Percentiles rank a stretch among this genome's conserved stretches.
Evolutionary conservation across 2,797 vertebrate genomes (phyloP).

Genomic region (Florisuga fusca): DNA sequence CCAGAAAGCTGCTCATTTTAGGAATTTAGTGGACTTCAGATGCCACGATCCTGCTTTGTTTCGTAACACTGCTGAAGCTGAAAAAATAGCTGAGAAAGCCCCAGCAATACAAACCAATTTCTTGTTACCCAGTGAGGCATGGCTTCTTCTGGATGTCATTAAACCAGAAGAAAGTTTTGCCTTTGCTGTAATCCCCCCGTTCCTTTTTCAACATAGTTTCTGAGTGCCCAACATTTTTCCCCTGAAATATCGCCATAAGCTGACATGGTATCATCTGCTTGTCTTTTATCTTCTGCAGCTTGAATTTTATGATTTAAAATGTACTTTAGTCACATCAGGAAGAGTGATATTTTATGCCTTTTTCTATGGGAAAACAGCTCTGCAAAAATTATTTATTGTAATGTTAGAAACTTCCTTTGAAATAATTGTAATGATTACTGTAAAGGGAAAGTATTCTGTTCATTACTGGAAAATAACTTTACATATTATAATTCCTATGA

Average conservation of each 20-base stretch:
- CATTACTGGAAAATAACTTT: background rate
- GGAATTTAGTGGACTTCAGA: constrained; percentile 9
- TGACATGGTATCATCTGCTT: background rate
- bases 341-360: constrained; percentile 34
- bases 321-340: constrained; percentile 8
- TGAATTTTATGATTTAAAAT: constrained; percentile 54
- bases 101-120: background rate
- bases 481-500: background rate
- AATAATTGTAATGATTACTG: constrained; percentile 20
- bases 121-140: background rate
- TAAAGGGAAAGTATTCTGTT: constrained; percentile 11
- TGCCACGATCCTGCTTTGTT: background rate
- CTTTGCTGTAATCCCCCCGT: background rate
- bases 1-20: background rate
- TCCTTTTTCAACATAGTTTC: constrained; percentile 16
- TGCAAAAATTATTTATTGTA: constrained; percentile 32
- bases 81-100: background rate
- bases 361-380: background rate
- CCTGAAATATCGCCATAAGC: background rate
- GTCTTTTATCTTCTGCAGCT: constrained; percentile 54
- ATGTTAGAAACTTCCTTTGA: background rate
- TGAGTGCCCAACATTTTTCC: background rate
- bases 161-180: constrained; percentile 32
- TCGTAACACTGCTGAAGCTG: background rate
- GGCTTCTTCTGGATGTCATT: constrained; percentile 40